Percentiles rank a stretch among this genome's conserved stretches.
Conservation (phyloP, 1,140 invertebrate species). For the Oncopodura yosiiana region DNA sequence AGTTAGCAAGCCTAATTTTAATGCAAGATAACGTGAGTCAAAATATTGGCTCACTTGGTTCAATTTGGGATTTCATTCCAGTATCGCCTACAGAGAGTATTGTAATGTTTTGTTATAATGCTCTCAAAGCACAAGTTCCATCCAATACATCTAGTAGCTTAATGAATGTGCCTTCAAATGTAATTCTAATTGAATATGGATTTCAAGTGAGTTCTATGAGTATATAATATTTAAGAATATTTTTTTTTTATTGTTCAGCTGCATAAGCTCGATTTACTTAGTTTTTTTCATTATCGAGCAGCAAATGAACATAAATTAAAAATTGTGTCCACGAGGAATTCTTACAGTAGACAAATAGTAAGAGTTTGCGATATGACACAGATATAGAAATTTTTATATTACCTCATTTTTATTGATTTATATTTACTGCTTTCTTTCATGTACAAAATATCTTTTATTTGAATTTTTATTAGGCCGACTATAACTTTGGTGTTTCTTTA, state of each 20-base stretch:
- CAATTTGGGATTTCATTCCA: slow-evolving; percentile 47
- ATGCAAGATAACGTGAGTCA: slow-evolving; percentile 8
- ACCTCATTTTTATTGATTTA: not conserved
- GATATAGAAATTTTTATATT: not conserved
- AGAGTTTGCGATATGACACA: slow-evolving; percentile 15
- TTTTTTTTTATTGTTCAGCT: not conserved
- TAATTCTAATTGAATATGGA: slow-evolving; percentile 55
- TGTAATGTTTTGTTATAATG: slow-evolving; percentile 50
- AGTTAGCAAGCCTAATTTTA: slow-evolving; percentile 48
- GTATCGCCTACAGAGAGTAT: slow-evolving; percentile 46
- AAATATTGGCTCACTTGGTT: slow-evolving; percentile 39
- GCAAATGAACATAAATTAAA: slow-evolving; percentile 20
- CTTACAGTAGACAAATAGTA: not conserved
- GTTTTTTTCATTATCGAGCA: too few species aligned
- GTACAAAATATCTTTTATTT: not conserved
- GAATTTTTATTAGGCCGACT: slow-evolving; percentile 47
- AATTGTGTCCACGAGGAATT: slow-evolving; percentile 23
- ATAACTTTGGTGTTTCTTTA: slow-evolving; percentile 53
- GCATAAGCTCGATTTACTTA: not conserved
- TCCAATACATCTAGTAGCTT: too few species aligned
- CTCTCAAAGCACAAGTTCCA: slow-evolving; percentile 39
- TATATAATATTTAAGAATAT: not conserved
- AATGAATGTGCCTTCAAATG: slow-evolving; percentile 47
- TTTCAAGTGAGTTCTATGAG: slow-evolving; percentile 44
- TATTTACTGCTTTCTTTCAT: not conserved